Base-by-base conservation (phyloP, 2,113 vertebrate species). In the Boleophthalmus pectinirostris region DNA sequence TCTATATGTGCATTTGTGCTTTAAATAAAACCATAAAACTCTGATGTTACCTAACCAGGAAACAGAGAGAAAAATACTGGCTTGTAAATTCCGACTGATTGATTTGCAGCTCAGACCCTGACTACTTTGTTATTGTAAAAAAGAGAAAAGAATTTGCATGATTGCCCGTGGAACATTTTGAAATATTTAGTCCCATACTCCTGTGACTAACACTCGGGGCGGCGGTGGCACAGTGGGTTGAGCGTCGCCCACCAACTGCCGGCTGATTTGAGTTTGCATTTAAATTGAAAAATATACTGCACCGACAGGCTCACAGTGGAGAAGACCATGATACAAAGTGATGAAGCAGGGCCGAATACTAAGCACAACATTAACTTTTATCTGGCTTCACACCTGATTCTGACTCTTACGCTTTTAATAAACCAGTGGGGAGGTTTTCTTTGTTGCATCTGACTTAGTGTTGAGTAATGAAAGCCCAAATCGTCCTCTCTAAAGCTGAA, bases 331-430 rank as follows among this genome's bases (percentile, higher is more conserved):
- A 64, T 64, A 20, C 61, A 64, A 35, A 64, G 29, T 13, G 29
- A 64, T 64, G 33, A 64, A 38, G 33, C 61, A 64, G 33, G 33
- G 61, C 33, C 33, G 18, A 64, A 38, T n/a, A 72, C 38, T 51
- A 73, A 69, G 15, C 65, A 43, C 51, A 67, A 71, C 21, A 57
- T 66, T 69, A 14, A 51, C 72, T 72, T 82, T 69, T 58, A 83
- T 80, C 51, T 47, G 46, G 61, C 24, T 13, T 54, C 73, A 58
- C 78, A 81, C 73, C 51, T 72, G 69, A 70, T 61, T 35, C 61
- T 24, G 66, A 65, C 58, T 35, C 66, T 68, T 67, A 53, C 54
- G 74, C 69, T 82, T 85, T 75, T 77, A 75, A 78, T 69, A 78
- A 56, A 78, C 61, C 1, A 20, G 47, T 35, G 64, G 16, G 15